Conservation (phyloP, 2,888 invertebrate genomes). For the Melinaea marsaeus region DNA sequence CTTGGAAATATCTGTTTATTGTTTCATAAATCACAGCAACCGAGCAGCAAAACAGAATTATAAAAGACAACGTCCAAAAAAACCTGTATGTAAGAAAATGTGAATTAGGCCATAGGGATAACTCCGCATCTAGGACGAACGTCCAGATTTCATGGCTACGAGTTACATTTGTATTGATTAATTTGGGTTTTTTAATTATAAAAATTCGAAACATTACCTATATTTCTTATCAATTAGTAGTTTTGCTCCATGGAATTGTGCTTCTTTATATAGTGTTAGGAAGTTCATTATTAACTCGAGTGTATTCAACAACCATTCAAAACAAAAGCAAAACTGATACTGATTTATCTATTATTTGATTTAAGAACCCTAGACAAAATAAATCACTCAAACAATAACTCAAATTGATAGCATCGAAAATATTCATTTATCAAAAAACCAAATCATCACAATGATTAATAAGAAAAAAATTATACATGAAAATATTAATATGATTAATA, state of each 20-base stretch:
- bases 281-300: conserved; percentile 25
- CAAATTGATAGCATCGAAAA: background rate
- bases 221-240: conserved; percentile 43
- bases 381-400: conserved; percentile 1
- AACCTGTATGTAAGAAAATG: conserved; percentile 37
- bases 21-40: conserved; percentile 37
- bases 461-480: no score
- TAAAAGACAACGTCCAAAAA: conserved; percentile 43
- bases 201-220: conserved; percentile 38
- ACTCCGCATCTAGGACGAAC: no score
- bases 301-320: background rate
- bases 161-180: no score
- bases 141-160: no score
- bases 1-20: conserved; percentile 42
- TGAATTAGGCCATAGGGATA: no score
- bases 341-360: background rate
- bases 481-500: no score
- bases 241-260: conserved; percentile 54
- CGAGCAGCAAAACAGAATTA: conserved; percentile 41
- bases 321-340: background rate
- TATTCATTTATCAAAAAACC: background rate
- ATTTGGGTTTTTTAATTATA: background rate
- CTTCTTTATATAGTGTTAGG: conserved; percentile 39
- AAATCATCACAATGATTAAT: no score
- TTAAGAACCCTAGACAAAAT: background rate